These are phyloP conservation scores for Passer montanus DNA, from an alignment of 2,113 vertebrate genomes.

Conservation along the genomic window DNA sequence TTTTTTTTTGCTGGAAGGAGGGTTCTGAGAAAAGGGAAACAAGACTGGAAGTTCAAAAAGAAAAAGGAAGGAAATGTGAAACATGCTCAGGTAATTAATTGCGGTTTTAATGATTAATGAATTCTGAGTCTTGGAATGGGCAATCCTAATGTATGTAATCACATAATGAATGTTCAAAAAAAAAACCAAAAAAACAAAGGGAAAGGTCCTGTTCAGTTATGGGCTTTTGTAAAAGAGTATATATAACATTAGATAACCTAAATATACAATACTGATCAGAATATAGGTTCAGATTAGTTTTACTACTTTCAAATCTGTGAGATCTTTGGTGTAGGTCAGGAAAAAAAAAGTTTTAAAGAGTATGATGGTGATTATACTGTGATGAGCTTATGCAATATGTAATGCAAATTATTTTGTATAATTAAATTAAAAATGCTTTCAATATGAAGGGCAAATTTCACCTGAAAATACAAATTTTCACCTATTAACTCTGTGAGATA, in stretches of 20 bases:
- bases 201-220: not conserved
- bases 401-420: not conserved
- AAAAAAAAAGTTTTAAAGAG: not conserved
- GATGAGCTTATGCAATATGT: not conserved
- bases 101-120: not conserved
- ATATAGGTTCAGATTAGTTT: not conserved
- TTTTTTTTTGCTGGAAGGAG: not conserved
- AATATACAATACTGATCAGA: not conserved
- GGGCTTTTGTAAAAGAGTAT: not conserved
- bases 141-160: not conserved
- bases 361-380: not conserved
- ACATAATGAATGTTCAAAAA: not conserved
- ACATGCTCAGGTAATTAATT: not conserved
- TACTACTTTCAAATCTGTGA: not conserved
- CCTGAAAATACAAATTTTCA: not conserved
- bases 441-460: accelerated
- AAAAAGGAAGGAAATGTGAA: not conserved
- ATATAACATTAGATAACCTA: not conserved
- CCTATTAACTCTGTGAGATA: not conserved
- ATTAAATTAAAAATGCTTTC: not conserved
- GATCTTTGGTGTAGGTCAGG: not conserved
- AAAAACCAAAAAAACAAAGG: not conserved
- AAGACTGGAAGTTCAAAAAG: not conserved
- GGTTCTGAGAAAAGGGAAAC: not conserved
- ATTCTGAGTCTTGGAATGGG: not conserved